Evolutionary conservation across 2,888 invertebrate species (phyloP).

Genomic region (Pammene fasciana): DNA sequence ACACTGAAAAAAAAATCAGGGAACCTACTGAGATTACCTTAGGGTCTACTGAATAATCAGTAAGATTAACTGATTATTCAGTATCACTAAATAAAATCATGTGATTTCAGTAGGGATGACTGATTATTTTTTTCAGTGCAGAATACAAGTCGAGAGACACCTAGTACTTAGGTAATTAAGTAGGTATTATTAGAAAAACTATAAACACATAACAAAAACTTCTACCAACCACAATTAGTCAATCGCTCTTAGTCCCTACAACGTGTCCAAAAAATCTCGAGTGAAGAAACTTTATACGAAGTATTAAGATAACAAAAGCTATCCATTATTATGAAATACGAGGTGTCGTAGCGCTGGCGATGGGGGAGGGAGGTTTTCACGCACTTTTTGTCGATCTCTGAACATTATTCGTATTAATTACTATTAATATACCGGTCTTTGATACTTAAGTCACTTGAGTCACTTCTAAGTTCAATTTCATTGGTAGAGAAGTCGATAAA

Average conservation of each 20-base stretch:
- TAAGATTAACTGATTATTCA: too few relatives aligned
- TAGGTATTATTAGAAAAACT: too few relatives aligned
- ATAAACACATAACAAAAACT: too few relatives aligned
- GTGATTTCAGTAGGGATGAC: too few relatives aligned
- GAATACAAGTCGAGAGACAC: too few relatives aligned
- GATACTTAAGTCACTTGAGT: too few relatives aligned
- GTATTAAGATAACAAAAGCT: slow-evolving; percentile 41
- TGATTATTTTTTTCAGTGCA: too few relatives aligned
- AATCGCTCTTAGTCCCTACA: slow-evolving; percentile 11
- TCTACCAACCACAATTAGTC: slow-evolving; percentile 12
- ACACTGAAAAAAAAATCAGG: too few relatives aligned
- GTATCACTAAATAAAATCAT: too few relatives aligned
- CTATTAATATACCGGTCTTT: not conserved
- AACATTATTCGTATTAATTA: slow-evolving; percentile 17
- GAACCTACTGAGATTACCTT: too few relatives aligned
- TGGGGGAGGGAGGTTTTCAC: slow-evolving; percentile 19
- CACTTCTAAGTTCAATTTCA: not conserved
- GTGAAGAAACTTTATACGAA: slow-evolving; percentile 40
- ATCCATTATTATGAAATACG: slow-evolving; percentile 41
- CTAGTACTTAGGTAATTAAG: too few relatives aligned
- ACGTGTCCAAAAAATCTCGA: slow-evolving; percentile 24
- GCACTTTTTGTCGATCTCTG: slow-evolving; percentile 25
- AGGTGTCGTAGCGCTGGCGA: slow-evolving; percentile 18
- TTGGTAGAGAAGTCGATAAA: not conserved
- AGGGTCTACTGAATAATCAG: too few relatives aligned